phyloP scores from a whole-genome alignment of 2,113 vertebrate species.

The Aramus guarauna region DNA sequence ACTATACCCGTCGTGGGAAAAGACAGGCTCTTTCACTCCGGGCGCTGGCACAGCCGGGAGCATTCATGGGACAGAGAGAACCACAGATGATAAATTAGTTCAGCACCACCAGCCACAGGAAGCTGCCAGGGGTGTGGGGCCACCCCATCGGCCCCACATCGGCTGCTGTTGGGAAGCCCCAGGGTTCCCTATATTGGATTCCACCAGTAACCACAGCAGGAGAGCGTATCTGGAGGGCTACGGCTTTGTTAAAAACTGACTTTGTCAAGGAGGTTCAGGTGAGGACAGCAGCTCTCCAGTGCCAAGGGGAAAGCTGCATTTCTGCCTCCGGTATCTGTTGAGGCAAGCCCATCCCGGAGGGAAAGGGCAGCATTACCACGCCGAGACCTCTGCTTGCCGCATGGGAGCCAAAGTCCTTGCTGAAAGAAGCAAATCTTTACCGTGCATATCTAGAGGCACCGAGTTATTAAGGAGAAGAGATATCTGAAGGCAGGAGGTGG shows the following conservation, averaged over 20 bases:
- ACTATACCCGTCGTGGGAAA: not conserved
- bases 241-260: not conserved
- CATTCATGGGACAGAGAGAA: not conserved
- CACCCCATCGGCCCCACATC: not conserved
- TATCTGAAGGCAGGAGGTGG: not conserved
- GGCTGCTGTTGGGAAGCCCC: not conserved
- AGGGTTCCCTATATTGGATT: not conserved
- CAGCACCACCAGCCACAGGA: not conserved
- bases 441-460: not conserved
- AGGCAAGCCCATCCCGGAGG: not conserved
- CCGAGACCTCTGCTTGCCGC: not conserved
- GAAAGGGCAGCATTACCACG: not conserved
- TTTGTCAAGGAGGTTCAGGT: not conserved
- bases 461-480: constrained; percentile 39
- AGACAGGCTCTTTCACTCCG: not conserved
- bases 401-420: not conserved
- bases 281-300: not conserved
- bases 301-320: not conserved
- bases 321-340: not conserved
- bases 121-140: not conserved
- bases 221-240: not conserved
- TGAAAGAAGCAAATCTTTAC: not conserved
- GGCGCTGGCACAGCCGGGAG: not conserved
- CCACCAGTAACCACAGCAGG: not conserved
- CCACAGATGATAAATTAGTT: not conserved